Conservation (phyloP, 2,888 invertebrate genomes). For the Himalopsyche japonica region DNA sequence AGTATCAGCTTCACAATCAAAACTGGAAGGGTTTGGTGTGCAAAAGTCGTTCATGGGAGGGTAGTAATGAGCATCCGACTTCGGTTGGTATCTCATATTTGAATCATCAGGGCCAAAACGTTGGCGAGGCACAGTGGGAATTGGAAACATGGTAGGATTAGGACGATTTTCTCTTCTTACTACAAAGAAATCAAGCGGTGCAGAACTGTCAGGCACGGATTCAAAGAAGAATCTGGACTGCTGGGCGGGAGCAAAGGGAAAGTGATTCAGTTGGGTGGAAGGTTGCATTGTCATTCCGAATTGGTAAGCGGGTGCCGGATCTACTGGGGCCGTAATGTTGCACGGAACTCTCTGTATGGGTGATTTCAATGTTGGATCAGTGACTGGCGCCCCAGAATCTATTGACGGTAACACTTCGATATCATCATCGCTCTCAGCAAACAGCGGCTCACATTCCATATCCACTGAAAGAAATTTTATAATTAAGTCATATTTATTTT, state of each 20-base stretch:
- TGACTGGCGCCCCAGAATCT: not conserved
- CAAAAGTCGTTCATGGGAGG: constrained; percentile 43
- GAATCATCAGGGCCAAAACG: not conserved
- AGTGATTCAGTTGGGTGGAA: not conserved
- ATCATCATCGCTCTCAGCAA: constrained; percentile 68
- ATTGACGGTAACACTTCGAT: constrained; percentile 50
- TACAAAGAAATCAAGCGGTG: constrained; percentile 9
- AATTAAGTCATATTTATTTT: too few species aligned
- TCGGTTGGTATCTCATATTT: constrained; percentile 54
- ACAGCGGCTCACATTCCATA: constrained; percentile 67
- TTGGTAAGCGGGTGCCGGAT: constrained; percentile 14
- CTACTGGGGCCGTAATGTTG: constrained; percentile 21
- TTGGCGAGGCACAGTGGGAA: not conserved
- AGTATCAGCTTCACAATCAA: not conserved
- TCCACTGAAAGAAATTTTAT: constrained; percentile 54
- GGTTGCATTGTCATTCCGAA: constrained; percentile 27
- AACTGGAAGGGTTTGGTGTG: not conserved
- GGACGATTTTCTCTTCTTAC: constrained; percentile 4
- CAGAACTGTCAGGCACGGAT: not conserved
- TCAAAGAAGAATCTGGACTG: not conserved
- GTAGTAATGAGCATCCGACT: constrained; percentile 51
- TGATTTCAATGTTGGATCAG: constrained; percentile 4
- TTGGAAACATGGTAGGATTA: not conserved
- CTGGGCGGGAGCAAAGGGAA: constrained; percentile 2
- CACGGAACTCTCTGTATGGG: constrained; percentile 30